These are phyloP conservation scores for Protonemura montana DNA, from an alignment of 2,888 invertebrate genomes.

Conservation along the genomic window DNA sequence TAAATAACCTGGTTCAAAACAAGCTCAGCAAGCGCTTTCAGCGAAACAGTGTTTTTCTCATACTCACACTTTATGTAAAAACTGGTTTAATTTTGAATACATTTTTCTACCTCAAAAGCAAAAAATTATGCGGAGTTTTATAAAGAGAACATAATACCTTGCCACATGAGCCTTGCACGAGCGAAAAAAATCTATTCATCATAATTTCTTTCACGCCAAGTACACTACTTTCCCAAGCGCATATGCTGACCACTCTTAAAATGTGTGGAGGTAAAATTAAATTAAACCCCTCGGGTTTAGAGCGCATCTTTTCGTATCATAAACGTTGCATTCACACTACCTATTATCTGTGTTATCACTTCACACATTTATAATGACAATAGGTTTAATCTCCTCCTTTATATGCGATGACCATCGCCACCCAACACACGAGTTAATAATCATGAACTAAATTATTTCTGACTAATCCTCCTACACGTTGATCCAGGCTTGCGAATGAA, in stretches of 20 bases:
- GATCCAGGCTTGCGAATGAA: background rate
- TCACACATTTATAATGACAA: background rate
- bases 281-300: background rate
- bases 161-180: background rate
- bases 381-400: background rate
- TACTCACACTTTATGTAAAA: background rate
- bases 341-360: background rate
- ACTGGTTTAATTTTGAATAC: background rate
- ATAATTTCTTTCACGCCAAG: background rate
- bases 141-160: background rate
- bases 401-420: background rate
- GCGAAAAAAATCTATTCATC: background rate
- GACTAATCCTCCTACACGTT: background rate
- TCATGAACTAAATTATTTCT: background rate
- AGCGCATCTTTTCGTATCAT: background rate
- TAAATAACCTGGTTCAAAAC: background rate
- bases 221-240: background rate
- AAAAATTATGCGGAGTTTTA: background rate
- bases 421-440: background rate
- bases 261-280: background rate
- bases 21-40: background rate
- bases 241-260: background rate
- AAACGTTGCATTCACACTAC: background rate
- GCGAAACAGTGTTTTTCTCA: background rate
- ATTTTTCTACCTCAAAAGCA: background rate